Evolutionary conservation across 1,140 invertebrate genomes (phyloP).

Genomic region (Littorina saxatilis): DNA sequence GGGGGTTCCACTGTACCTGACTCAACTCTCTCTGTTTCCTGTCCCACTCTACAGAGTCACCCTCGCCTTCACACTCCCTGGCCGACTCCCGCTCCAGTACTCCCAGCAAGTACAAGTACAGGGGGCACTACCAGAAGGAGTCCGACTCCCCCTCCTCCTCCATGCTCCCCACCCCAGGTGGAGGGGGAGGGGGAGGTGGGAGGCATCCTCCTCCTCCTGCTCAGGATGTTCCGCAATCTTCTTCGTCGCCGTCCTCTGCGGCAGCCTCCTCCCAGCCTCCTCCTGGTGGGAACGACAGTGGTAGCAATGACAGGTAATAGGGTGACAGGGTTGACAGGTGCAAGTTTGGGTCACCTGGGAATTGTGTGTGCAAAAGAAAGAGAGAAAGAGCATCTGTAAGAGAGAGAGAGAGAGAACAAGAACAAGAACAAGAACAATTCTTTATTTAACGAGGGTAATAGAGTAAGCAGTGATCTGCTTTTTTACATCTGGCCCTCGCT

Average conservation of each 20-base stretch:
- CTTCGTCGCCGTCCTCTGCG: conserved; percentile 16
- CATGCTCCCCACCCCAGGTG: not conserved
- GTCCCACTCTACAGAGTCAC: not conserved
- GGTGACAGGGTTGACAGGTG: too few relatives aligned
- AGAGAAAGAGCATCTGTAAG: too few relatives aligned
- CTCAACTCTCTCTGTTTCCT: too few relatives aligned
- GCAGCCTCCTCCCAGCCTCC: too few relatives aligned
- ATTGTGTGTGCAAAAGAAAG: too few relatives aligned
- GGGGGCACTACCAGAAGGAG: not conserved
- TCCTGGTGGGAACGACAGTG: conserved; percentile 26
- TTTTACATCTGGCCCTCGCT: too few relatives aligned
- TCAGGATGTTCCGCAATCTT: not conserved
- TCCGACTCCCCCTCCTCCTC: conserved; percentile 8
- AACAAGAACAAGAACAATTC: too few relatives aligned
- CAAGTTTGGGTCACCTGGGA: too few relatives aligned
- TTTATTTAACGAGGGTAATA: too few relatives aligned
- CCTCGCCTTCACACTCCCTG: conserved; percentile 15
- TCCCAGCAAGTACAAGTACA: conserved; percentile 33
- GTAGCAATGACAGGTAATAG: conserved; percentile 11
- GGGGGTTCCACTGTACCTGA: too few relatives aligned
- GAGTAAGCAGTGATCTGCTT: too few relatives aligned
- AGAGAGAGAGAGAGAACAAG: too few relatives aligned
- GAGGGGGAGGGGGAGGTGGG: not conserved
- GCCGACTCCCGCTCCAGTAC: conserved; percentile 24
- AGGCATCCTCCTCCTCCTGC: not conserved